Evolutionary conservation across 1,140 invertebrate genomes (phyloP), one percentile per base, ranked within the genome.

Genomic region (Adelges cooleyi): DNA sequence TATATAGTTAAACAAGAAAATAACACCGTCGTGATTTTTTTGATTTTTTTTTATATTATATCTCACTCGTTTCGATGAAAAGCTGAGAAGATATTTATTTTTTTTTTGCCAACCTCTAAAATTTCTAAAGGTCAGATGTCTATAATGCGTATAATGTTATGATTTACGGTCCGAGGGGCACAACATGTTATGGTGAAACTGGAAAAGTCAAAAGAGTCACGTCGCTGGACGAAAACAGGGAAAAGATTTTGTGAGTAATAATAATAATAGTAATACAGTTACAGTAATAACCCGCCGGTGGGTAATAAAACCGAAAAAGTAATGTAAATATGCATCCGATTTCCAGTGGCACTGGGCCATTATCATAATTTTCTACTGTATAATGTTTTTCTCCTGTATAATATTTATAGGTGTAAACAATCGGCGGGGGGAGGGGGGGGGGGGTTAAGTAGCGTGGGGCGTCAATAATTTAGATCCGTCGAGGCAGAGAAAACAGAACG

Each of bases 391-490:
- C 4, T 3, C 13, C 23, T 3, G 9, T 0, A 44, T 18, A 42
- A 46, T 29, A 59, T 59, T 54, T 59, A 59, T 59, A 46, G 40
- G 54, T 59, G 54, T 59, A 59, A 59, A 59, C 54, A 59, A 46
- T 46, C 22, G 25, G 40, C 46, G 29, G n/a, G 18, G 40, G 25
- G 36, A 40, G 15, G 15, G 20, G 23, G 18, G 42, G 23, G 17
- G 25, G 23, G 23, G n/a, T n/a, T n/a, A n/a, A n/a, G n/a, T n/a
- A n/a, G 15, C 38, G 23, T 27, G 42, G 23, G 17, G 25, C 42
- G 23, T 42, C 54, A 20, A 59, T 59, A 59, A 48, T 46, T 59
- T 59, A 59, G 11, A 17, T 46, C 29, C 17, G 22, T n/a, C n/a
- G 11, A 6, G 29, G 23, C 29, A 33, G 20, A 59, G 46, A 42